Evolutionary conservation across 2,797 vertebrate genomes (phyloP), one percentile per base, ranked within the genome.

Genomic region (Mormyrus proboscirostris): DNA sequence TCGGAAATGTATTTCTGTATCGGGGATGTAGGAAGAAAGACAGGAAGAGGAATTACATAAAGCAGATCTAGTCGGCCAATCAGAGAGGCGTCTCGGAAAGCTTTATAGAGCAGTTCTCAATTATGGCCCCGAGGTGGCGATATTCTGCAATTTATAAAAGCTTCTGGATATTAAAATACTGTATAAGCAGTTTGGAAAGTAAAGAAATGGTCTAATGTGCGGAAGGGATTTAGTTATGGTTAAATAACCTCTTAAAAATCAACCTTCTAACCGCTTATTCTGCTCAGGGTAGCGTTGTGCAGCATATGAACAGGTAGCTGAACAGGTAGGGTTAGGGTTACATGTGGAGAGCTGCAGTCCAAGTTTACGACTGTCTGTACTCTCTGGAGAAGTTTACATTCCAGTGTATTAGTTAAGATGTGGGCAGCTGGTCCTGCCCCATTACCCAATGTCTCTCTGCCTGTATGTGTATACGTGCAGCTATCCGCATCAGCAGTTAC

Each of bases 321-420:
- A 79, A 79, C 73, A 44, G 29, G 16, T 41, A 7, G 73, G 73
- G 38, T 79, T 79, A 14, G 73, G 44, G 73, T 79, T 33, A 33
- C 73, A n/a, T 79, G 25, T 38, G 55, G 62, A 41, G 84, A 76
- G 57, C 53, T 88, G 89, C 89, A 57, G 84, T 38, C 83, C 22
- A 12, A 79, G 8, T 88, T 29, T 53, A 50, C 22, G 51, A 16
- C 87, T 86, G 50, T 14, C 86, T 89, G 51, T 55, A 49, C 44
- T 87, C 89, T 65, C 44, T 89, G 88, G 82, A 59, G 89, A 91
- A 89, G 93, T 94, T 94, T 93, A 92, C 93, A 95, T 95, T 94
- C 93, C 93, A 92, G 65, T 88, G 90, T 76, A 62, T 16, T 44
- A 38, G 88, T 90, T 53, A 87, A 89, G 90, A 92, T 94, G 90